Evolutionary conservation across 2,797 vertebrate species (phyloP).

Genomic region (Etheostoma perlongum): DNA sequence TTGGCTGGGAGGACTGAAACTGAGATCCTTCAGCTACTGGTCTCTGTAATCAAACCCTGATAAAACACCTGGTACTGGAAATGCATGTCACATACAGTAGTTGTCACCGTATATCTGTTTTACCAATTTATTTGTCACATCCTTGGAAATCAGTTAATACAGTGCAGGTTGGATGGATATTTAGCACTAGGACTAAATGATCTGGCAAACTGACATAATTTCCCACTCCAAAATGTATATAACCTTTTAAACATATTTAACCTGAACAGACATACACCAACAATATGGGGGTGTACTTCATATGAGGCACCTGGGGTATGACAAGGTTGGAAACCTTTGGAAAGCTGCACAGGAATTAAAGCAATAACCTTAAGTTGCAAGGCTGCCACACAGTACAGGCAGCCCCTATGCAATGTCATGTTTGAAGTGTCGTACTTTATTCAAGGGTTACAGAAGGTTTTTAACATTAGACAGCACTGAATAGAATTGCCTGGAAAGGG

Average conservation of each 20-base stretch:
- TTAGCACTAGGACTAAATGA: not conserved
- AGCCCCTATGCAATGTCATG: not conserved
- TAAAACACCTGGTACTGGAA: not conserved
- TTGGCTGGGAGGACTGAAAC: conserved; percentile 22
- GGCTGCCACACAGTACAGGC: not conserved
- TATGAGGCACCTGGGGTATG: not conserved
- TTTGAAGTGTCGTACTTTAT: not conserved
- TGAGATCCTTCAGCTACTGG: conserved; percentile 12
- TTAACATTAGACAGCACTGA: conserved; percentile 1
- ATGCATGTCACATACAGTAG: not conserved
- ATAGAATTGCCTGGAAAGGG: not conserved
- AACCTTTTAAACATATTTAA: not conserved
- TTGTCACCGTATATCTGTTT: not conserved
- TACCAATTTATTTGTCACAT: not conserved
- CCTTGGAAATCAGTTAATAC: not conserved
- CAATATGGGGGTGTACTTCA: not conserved
- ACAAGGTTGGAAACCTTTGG: not conserved
- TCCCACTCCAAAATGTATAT: not conserved
- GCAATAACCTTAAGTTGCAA: not conserved
- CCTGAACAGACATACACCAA: too few species aligned
- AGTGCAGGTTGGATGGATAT: not conserved
- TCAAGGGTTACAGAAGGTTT: not conserved
- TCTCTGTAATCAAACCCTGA: conserved; percentile 28
- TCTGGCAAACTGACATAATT: not conserved
- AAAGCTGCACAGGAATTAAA: conserved; percentile 1